Evolutionary conservation across 2,113 vertebrate genomes (phyloP), one percentile per base, ranked within the genome.

Genomic region (Apeltes quadracus): DNA sequence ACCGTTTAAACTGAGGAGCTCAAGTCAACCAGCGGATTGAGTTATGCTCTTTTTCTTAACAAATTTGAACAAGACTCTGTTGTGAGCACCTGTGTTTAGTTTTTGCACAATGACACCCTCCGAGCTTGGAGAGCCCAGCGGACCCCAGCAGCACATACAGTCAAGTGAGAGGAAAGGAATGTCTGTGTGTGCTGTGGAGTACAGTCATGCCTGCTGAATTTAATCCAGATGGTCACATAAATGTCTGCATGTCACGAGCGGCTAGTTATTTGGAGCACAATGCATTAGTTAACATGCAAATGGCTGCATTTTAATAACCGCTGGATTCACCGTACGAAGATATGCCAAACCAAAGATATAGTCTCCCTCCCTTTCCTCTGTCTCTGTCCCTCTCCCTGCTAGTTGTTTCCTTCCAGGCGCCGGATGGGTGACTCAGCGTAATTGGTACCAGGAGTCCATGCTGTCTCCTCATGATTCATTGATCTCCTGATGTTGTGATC

Each of bases 371-470:
- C 56, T 63, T 29, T 36, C 2, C 54, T 65, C 44, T 36, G 36
- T 69, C 4, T 69, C 10, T 54, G 18, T 69, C 63, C 55, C 29
- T 7, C 7, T 55, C 61, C 23, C 53, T n/a, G 70, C 70, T 74
- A 69, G 59, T 59, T 20, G 65, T 63, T 55, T 8, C 75, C 7
- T 73, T 77, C 79, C 76, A 72, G 69, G 44, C 76, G 53, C 50
- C 73, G 59, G 85, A 56, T 50, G 25, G 53, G 76, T 85, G 90
- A 89, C 70, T 87, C 84, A 77, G 75, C 15, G 15, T 83, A 77
- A 86, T 63, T 54, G 27, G 69, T 4, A 71, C 74, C 80, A 63
- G 78, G 61, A 76, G 69, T 48, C 75, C 29, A 14, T 10, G 44
- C 74, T 66, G 48, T 63, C 43, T 76, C 56, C 46, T 54, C 62